Percentiles rank a stretch among this genome's conserved stretches.
Conservation (phyloP, 2,113 vertebrate genomes). For the Chaetops frenatus region DNA sequence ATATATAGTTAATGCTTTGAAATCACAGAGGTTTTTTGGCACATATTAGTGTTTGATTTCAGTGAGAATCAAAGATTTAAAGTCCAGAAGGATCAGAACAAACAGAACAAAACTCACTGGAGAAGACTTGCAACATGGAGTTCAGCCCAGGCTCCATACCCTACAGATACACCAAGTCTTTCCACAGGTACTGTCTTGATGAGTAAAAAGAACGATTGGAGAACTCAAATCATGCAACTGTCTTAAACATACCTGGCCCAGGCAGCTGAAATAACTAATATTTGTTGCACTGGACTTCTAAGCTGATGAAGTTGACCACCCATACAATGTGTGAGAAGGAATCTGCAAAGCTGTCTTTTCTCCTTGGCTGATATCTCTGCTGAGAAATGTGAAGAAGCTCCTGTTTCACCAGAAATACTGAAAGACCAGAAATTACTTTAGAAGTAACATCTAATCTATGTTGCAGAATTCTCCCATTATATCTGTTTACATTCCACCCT, state of each 20-base stretch:
- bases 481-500: background rate
- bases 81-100: background rate
- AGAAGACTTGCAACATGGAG: background rate
- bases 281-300: background rate
- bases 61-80: background rate
- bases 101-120: background rate
- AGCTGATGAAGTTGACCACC: background rate
- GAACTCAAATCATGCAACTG: background rate
- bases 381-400: background rate
- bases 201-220: background rate
- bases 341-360: background rate
- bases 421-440: background rate
- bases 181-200: background rate
- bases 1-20: background rate
- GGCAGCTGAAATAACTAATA: background rate
- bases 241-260: background rate
- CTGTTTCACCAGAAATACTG: background rate
- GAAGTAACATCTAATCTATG: background rate
- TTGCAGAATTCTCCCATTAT: background rate
- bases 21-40: background rate
- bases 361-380: background rate
- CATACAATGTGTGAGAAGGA: background rate
- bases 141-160: background rate
- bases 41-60: background rate
- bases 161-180: background rate